Evolutionary conservation across 2,797 vertebrate species (phyloP), one percentile per base, ranked within the genome.

Genomic region (Cyclopterus lumpus): DNA sequence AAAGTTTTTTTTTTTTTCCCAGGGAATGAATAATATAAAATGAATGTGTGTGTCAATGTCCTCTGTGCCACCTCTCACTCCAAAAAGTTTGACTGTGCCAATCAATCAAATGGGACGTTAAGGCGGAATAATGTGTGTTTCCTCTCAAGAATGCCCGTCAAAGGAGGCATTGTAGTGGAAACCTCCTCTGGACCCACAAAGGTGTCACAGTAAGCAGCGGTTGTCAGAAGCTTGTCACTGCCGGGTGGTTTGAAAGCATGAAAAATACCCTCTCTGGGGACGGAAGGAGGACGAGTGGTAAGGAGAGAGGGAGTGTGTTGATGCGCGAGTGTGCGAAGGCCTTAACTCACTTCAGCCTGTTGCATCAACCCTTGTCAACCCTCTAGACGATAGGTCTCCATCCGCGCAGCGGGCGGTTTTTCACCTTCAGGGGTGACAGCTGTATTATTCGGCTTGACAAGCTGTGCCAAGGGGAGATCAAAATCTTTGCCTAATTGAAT

Each of bases 191-290:
- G 90, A 88, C 85, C 90, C 91, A 81, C 88, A 84, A 86, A 93
- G 91, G 92, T 92, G 93, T 91, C 93, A 93, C 86, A 82, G 90
- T 86, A 85, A 89, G 90, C 89, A 88, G 81, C 69, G 81, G 81
- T 90, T 93, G 93, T 94, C 94, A 91, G 75, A 89, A 87, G 49
- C 90, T 88, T 92, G 93, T 95, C 94, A 94, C 85, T 88, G 92
- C 77, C 48, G 84, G 92, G 82, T 88, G 93, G 85, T 90, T 89
- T 87, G 89, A 93, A 91, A 89, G 89, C 90, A 92, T 94, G 92
- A 94, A 93, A 93, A 94, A 94, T 90, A 82, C 81, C 80, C 75
- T 93, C 92, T 82, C 85, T 42, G 83, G 92, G 90, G 89, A 92
- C 16, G 59, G 67, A 75, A 64, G 62, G 76, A 81, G 80, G 80